Base-by-base conservation (phyloP, 2,888 invertebrate genomes). In the Endomychus coccineus region DNA sequence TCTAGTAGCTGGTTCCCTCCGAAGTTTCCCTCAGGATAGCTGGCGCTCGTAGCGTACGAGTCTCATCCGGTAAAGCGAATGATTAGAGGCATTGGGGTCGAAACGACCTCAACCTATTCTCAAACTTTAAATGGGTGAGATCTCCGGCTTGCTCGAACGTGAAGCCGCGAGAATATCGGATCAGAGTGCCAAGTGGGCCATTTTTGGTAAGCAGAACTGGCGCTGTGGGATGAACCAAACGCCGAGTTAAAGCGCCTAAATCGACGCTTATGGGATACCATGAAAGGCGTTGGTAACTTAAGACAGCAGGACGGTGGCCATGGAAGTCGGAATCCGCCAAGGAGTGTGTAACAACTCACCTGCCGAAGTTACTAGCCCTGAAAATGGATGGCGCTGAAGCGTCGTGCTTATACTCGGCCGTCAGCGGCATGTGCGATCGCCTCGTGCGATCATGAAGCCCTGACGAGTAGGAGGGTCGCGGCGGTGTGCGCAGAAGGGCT, bases 51-150 rank as follows among this genome's bases (percentile, higher is more conserved):
- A 42, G 22, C 22, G 7, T 30, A 45, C 44, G 64, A 73, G 73
- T 75, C 71, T 71, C 71, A 75, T 74, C 49, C 69, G 77, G 77
- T 79, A 78, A 78, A 79, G 77, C 78, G 75, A 81, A 77, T 78
- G 76, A 78, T 79, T 79, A 78, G 71, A 74, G 71, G 78, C 68
- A 66, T 76, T 73, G 75, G 74, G 74, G 73, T 62, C 74, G 74
- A 76, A 78, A 77, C 71, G 74, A 67, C 70, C 73, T 77, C 73
- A 71, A 77, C 76, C 77, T 78, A 78, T 78, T 80, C 77, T 80
- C 78, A 78, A 80, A 80, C 78, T 79, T 77, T 78, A 73, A 80
- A 78, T 78, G 73, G 76, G 77, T 77, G 73, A 76, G 77, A 77
- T 64, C 69, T 70, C 68, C 66, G 70, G 69, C 73, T 74, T 75